These are phyloP conservation scores for Stichodactyla helianthus DNA, from an alignment of 64 coral and sea anemone species.

Conservation along the genomic window DNA sequence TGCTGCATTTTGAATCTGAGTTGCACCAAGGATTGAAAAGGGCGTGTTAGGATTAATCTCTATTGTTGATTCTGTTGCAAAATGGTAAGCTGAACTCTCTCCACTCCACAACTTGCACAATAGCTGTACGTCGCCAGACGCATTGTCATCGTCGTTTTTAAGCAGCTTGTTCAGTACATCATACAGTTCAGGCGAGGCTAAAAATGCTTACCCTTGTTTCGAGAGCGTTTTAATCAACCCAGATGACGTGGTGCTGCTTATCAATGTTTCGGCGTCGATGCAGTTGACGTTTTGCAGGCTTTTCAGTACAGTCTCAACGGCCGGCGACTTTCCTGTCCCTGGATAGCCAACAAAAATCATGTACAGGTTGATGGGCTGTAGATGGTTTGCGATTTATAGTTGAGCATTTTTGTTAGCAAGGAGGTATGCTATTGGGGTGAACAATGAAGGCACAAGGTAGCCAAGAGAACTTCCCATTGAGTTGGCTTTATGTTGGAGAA, in stretches of 20 bases:
- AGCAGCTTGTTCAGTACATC: conserved; percentile 43
- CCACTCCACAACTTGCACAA: conserved; percentile 47
- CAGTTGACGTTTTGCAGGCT: background rate
- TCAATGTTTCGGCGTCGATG: background rate
- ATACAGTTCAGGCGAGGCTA: conserved; percentile 31
- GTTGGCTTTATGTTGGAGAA: conserved; percentile 35
- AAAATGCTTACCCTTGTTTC: conserved; percentile 22
- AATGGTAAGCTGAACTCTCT: conserved; percentile 31
- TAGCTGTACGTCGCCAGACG: conserved; percentile 21
- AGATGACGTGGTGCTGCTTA: conserved; percentile 31
- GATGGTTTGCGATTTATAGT: conserved; percentile 18
- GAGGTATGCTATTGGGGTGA: conserved; percentile 4
- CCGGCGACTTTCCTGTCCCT: conserved; percentile 38
- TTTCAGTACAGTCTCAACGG: conserved; percentile 17
- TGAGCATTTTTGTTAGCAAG: conserved; percentile 25
- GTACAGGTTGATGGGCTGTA: conserved; percentile 37
- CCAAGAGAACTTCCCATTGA: conserved; percentile 37
- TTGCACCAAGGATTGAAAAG: conserved; percentile 30
- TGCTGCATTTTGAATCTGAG: conserved; percentile 39
- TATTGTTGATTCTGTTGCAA: background rate
- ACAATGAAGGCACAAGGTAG: conserved; percentile 29
- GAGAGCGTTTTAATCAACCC: conserved; percentile 15
- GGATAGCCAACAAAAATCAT: conserved; percentile 33
- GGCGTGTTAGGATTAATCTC: conserved; percentile 17
- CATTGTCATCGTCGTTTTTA: conserved; percentile 19